Percentiles rank a stretch among this genome's conserved stretches.
phyloP scores from a whole-genome alignment of 2,113 vertebrate species.

The Reinhardtius hippoglossoides region DNA sequence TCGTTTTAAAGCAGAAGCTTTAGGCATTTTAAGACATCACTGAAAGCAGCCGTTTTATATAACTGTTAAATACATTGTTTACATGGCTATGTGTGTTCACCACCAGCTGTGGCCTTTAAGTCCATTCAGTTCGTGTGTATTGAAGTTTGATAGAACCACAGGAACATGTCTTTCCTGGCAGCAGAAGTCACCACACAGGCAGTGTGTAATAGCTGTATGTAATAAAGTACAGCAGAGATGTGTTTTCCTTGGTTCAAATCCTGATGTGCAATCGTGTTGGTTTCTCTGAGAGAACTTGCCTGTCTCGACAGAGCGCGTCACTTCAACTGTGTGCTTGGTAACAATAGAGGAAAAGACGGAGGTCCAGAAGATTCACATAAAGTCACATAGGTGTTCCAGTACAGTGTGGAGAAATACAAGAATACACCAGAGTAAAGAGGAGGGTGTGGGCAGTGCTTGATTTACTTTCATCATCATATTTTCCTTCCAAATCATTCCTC shows the following conservation, averaged over 20 bases:
- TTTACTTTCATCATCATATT: conserved; percentile 8
- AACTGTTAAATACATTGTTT: conserved; percentile 53
- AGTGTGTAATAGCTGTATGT: conserved; percentile 32
- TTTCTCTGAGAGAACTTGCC: conserved; percentile 8
- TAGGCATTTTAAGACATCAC: conserved; percentile 69
- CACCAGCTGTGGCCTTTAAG: conserved; percentile 25
- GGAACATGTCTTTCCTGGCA: conserved; percentile 14
- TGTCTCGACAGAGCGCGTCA: conserved; percentile 22
- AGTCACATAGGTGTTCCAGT: conserved; percentile 36
- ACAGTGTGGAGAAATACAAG: conserved; percentile 39
- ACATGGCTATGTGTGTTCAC: conserved; percentile 63
- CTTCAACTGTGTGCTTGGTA: conserved; percentile 42
- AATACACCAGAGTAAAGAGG: conserved; percentile 31
- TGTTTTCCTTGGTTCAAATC: conserved; percentile 23
- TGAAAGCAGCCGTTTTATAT: conserved; percentile 55
- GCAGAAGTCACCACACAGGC: conserved; percentile 4
- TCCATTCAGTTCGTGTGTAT: conserved; percentile 29
- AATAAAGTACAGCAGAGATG: neutral
- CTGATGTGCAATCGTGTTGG: conserved; percentile 6
- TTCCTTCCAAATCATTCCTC: neutral
- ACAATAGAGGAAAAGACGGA: conserved; percentile 33
- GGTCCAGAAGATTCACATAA: conserved; percentile 19
- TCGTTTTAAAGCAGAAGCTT: conserved; percentile 66
- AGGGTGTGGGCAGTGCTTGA: conserved; percentile 50
- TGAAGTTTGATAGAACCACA: conserved; percentile 23